Evolutionary conservation across 2,113 vertebrate genomes (phyloP).

Genomic region (Tapirus terrestris): DNA sequence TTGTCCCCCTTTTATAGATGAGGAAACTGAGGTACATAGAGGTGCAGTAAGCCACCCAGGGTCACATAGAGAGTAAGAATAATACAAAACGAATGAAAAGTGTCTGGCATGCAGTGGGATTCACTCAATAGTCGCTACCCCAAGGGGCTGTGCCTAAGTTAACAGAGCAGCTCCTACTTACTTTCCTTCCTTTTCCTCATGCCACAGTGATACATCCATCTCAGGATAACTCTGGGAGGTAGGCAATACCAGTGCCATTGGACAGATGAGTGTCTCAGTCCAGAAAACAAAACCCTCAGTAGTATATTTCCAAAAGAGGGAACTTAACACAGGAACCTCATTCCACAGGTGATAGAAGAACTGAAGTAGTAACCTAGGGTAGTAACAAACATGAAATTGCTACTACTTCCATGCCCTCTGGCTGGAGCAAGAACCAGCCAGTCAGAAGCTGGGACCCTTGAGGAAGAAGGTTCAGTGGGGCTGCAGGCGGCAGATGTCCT

Average conservation of each 20-base stretch:
- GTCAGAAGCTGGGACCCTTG: not conserved
- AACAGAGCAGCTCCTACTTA: not conserved
- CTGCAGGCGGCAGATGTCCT: not conserved
- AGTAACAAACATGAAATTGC: not conserved
- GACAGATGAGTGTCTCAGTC: not conserved
- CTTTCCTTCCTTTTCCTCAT: not conserved
- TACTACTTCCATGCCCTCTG: not conserved
- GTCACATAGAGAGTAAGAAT: not conserved
- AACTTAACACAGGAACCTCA: not conserved
- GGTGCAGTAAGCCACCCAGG: not conserved
- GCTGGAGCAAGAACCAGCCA: not conserved
- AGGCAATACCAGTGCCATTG: not conserved
- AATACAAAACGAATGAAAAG: not conserved
- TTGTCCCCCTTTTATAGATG: not conserved
- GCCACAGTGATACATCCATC: not conserved
- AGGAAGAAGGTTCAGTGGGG: not conserved
- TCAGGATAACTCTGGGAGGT: not conserved
- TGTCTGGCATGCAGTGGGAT: rapidly evolving
- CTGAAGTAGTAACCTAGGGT: not conserved
- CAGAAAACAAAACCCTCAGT: not conserved
- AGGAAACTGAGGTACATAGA: not conserved
- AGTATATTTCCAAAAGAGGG: not conserved
- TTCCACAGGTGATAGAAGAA: not conserved
- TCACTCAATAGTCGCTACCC: not conserved
- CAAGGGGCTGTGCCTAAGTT: not conserved